These are phyloP conservation scores for Tenthredo mesomela DNA, from an alignment of 2,888 invertebrate species.

Conservation along the genomic window DNA sequence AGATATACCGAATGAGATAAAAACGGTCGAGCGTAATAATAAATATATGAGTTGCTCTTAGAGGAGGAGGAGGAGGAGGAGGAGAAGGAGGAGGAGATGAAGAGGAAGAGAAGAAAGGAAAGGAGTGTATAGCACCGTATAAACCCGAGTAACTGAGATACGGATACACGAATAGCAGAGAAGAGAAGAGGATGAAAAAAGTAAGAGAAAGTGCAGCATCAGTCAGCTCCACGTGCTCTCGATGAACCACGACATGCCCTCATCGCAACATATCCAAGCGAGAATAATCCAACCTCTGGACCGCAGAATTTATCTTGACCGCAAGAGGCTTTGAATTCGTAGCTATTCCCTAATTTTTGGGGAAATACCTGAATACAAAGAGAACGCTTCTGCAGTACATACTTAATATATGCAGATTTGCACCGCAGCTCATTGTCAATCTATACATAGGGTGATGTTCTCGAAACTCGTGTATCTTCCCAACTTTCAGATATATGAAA, in stretches of 20 bases:
- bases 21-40: constrained; percentile 47
- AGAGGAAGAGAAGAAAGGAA: constrained; percentile 52
- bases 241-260: constrained; percentile 23
- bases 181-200: background rate
- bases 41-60: constrained; percentile 38
- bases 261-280: background rate
- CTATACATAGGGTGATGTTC: background rate
- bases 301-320: background rate
- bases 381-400: background rate
- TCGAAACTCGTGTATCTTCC: background rate
- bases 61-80: background rate
- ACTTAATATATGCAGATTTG: background rate
- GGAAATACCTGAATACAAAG: background rate
- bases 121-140: background rate
- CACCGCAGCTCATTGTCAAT: background rate
- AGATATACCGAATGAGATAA: constrained; percentile 61
- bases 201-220: constrained; percentile 43
- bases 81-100: constrained; percentile 43
- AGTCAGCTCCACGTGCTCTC: constrained; percentile 45
- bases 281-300: constrained; percentile 18
- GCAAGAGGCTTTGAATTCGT: background rate
- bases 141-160: background rate
- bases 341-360: background rate
- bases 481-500: background rate
- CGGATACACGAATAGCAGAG: constrained; percentile 3